Evolutionary conservation across 2,113 vertebrate genomes (phyloP), one percentile per base, ranked within the genome.

Genomic region (Rhizomys pruinosus): DNA sequence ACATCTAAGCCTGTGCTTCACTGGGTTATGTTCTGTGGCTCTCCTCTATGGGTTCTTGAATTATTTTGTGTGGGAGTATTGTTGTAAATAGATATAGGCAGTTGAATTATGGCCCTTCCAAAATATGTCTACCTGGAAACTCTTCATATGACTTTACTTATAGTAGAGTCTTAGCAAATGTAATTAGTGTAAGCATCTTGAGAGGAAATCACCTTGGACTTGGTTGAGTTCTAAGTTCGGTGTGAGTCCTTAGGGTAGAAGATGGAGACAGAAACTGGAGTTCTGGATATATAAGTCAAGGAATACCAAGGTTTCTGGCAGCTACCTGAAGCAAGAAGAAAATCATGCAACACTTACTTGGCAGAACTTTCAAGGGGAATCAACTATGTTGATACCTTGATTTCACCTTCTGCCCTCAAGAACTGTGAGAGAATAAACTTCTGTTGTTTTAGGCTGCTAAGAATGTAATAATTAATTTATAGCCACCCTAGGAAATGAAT

Each of bases 391-490:
- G 42, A 63, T 19, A 44, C 3, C 47, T 85, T 74, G 42, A 88
- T 78, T 93, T 71, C 37, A 87, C 8, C 16, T 66, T 90, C 27
- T 89, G 52, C 44, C 29, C 16, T 96, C 55, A 23, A 23, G 73
- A 86, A 72, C 59, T 20, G 11, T 22, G 3, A 82, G 0, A 47
- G 59, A 72, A 68, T 47, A 84, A 10, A 68, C 80, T 71, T 91
- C 32, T 42, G 4, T 82, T 94, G 64, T 61, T 95, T 92, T 82
- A 93, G 97, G 52, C 8, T n/a, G 87, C 34, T 5, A 63, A 64
- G 6, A 63, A 17, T 39, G 8, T 94, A 68, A 29, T 39, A 63
- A 84, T 89, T 88, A 64, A 82, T 19, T 96, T 71, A 44, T 64
- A 84, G n/a, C 3, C 71, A 22, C 10, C 19, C 2, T 73, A 78